A percentile compares a stretch with the other conserved stretches of the same genome.
These are phyloP conservation scores for Bombus haemorrhoidalis DNA, from an alignment of 1,140 invertebrate genomes.

Conservation along the genomic window DNA sequence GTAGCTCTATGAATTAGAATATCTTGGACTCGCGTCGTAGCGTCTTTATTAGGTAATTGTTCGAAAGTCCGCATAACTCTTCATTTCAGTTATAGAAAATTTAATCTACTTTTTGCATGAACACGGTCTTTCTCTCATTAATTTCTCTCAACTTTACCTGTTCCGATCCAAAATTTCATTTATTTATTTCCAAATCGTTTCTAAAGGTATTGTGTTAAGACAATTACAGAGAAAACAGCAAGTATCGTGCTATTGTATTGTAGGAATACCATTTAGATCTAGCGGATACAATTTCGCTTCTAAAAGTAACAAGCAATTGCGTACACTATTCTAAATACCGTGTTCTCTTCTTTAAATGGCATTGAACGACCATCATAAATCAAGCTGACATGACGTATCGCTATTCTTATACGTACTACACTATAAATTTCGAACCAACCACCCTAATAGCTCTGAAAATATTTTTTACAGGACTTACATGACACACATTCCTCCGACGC, in stretches of 20 bases:
- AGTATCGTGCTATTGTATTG: background rate
- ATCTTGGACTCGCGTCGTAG: too few relatives aligned
- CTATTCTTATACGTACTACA: background rate
- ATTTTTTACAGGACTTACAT: conserved; percentile 27
- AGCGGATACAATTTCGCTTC: background rate
- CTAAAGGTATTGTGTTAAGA: too few relatives aligned
- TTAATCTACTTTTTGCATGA: background rate
- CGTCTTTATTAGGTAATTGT: background rate
- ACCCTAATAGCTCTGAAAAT: conserved; percentile 8
- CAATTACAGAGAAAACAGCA: background rate
- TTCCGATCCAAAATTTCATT: too few relatives aligned
- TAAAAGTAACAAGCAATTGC: background rate
- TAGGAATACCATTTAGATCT: background rate
- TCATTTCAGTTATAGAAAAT: background rate
- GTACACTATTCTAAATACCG: background rate
- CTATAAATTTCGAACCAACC: conserved; percentile 19
- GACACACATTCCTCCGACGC: conserved; percentile 25
- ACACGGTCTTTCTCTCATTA: too few relatives aligned
- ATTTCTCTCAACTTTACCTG: too few relatives aligned
- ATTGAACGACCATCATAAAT: conserved; percentile 19
- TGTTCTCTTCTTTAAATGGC: background rate
- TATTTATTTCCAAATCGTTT: too few relatives aligned
- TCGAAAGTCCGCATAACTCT: background rate
- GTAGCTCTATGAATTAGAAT: background rate
- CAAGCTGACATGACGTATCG: background rate